Conservation (phyloP, 2,797 vertebrate species). For the Stomatorhinus walkeri region DNA sequence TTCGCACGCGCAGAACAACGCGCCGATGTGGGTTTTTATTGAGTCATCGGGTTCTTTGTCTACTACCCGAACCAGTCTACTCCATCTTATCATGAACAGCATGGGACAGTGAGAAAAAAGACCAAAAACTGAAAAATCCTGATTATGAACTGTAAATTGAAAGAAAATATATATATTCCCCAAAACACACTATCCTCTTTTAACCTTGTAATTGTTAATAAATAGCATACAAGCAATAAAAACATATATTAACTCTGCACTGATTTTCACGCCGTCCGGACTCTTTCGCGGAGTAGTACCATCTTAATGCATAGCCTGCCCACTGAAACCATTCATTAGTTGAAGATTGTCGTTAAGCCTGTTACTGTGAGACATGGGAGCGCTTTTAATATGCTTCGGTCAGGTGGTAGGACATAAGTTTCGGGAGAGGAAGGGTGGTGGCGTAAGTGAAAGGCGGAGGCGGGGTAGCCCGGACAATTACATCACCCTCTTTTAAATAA, state of each 20-base stretch:
- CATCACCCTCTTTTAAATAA: slow-evolving; percentile 52
- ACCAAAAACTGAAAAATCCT: background rate
- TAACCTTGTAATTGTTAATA: background rate
- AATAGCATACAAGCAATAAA: background rate
- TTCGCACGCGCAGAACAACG: slow-evolving; percentile 26
- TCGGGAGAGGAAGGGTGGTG: slow-evolving; percentile 14
- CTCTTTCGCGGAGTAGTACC: background rate
- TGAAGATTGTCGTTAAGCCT: background rate
- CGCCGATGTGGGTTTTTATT: slow-evolving; percentile 32
- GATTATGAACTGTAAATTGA: background rate
- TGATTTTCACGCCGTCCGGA: background rate
- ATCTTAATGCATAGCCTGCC: background rate
- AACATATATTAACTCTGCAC: background rate
- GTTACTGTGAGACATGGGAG: background rate
- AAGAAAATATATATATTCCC: background rate
- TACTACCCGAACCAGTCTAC: background rate
- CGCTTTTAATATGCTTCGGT: background rate
- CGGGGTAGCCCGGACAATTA: slow-evolving; percentile 39
- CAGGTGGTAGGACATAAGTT: slow-evolving; percentile 13
- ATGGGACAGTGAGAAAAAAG: slow-evolving; percentile 37
- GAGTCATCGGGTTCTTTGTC: slow-evolving; percentile 20
- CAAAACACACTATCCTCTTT: background rate
- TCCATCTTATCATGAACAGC: slow-evolving; percentile 29
- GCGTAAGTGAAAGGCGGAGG: slow-evolving; percentile 17
- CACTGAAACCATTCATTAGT: background rate